phyloP scores from a whole-genome alignment of 2,888 invertebrate genomes.

The Crioceris asparagi region DNA sequence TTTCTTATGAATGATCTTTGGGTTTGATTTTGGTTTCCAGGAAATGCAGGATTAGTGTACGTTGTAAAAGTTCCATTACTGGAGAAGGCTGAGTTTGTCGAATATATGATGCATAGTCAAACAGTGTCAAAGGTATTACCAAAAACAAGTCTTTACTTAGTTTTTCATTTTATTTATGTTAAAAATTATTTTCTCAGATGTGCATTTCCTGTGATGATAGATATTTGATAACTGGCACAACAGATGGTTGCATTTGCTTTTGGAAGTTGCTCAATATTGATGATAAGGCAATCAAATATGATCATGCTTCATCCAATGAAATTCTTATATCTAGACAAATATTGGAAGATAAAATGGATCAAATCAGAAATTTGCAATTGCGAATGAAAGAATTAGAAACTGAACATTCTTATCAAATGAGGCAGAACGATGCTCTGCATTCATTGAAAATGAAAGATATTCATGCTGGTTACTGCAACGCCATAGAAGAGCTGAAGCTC shows the following conservation, averaged over 20 bases:
- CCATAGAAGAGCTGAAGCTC: slow-evolving; percentile 69
- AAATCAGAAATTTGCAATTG: slow-evolving; percentile 52
- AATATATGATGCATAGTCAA: slow-evolving; percentile 43
- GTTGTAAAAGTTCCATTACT: slow-evolving; percentile 68
- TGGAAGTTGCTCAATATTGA: slow-evolving; percentile 74
- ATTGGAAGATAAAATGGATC: slow-evolving; percentile 66
- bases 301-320: slow-evolving; percentile 67
- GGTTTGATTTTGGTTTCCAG: slow-evolving; percentile 8
- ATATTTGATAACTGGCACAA: slow-evolving; percentile 60
- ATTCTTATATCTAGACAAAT: slow-evolving; percentile 70
- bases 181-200: slow-evolving; percentile 43
- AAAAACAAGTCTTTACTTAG: neutral
- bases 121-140: slow-evolving; percentile 17
- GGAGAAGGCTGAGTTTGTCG: slow-evolving; percentile 46
- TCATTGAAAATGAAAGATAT: slow-evolving; percentile 72
- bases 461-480: slow-evolving; percentile 70
- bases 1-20: too few species aligned
- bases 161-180: slow-evolving; percentile 9
- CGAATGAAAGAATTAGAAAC: slow-evolving; percentile 77
- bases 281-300: slow-evolving; percentile 57
- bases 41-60: slow-evolving; percentile 63
- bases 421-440: slow-evolving; percentile 68
- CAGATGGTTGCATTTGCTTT: slow-evolving; percentile 70
- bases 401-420: slow-evolving; percentile 77
- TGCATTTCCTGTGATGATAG: slow-evolving; percentile 71